These are phyloP conservation scores for Synanthedon myopaeformis DNA, from an alignment of 2,888 invertebrate genomes.

Conservation along the genomic window DNA sequence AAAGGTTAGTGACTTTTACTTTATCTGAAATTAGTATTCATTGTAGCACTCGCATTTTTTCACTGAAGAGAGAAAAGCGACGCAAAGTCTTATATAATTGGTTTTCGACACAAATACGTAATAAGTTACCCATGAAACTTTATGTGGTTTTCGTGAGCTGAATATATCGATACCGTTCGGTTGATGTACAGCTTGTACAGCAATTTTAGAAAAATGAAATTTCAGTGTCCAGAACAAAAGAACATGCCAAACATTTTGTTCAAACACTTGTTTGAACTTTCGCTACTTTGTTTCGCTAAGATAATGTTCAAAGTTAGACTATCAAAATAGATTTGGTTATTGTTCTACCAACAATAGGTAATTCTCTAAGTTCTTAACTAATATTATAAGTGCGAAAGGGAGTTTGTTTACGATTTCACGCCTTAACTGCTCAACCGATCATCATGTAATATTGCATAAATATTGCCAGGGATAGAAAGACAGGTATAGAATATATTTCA, in stretches of 20 bases:
- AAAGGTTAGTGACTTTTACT: neutral
- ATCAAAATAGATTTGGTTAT: neutral
- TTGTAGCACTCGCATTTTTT: neutral
- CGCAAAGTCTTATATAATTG: slow-evolving; percentile 36
- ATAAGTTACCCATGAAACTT: slow-evolving; percentile 48
- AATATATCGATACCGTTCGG: slow-evolving; percentile 24
- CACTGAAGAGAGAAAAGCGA: slow-evolving; percentile 12
- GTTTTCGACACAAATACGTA: slow-evolving; percentile 50
- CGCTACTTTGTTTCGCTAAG: neutral
- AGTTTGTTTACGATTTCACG: no score
- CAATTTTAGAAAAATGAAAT: neutral
- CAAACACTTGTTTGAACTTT: neutral
- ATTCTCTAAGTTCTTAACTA: neutral
- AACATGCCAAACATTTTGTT: neutral
- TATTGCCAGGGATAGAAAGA: no score
- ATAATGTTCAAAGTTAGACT: neutral
- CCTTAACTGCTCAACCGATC: no score
- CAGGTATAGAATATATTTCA: no score
- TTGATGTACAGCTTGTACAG: slow-evolving; percentile 13
- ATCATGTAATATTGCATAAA: no score
- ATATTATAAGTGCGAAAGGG: slow-evolving; percentile 4
- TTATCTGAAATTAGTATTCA: neutral
- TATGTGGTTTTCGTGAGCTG: slow-evolving; percentile 36
- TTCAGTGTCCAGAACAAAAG: neutral
- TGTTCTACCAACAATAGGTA: no score